Percentiles rank a stretch among this genome's conserved stretches.
Conservation (phyloP, 2,888 invertebrate genomes). For the Drosophila colorata region DNA sequence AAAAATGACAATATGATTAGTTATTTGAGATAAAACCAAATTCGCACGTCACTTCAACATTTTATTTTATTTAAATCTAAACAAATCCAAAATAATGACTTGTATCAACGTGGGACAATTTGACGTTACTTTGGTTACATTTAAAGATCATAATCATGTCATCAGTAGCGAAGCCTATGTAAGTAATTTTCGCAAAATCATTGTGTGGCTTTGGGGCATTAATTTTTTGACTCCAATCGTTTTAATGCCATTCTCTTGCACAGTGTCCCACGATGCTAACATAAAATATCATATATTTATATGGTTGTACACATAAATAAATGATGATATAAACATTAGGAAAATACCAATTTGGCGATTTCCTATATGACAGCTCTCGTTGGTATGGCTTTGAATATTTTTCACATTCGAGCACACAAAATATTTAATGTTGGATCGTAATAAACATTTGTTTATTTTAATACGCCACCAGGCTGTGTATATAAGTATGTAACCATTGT, state of each 20-base stretch:
- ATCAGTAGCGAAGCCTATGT: slow-evolving; percentile 6
- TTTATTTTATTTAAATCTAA: background rate
- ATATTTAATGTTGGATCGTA: slow-evolving; percentile 28
- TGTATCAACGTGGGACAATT: slow-evolving; percentile 6
- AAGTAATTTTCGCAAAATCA: slow-evolving; percentile 31
- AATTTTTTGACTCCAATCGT: slow-evolving; percentile 29
- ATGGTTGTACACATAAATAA: slow-evolving; percentile 33
- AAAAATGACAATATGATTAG: background rate
- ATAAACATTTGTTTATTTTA: slow-evolving; percentile 76
- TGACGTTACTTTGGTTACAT: background rate
- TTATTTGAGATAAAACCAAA: background rate
- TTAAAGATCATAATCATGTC: slow-evolving; percentile 19
- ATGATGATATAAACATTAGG: slow-evolving; percentile 70
- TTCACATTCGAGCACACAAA: slow-evolving; percentile 36
- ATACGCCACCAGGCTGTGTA: slow-evolving; percentile 69
- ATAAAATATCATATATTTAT: slow-evolving; percentile 26
- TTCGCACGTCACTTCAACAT: background rate
- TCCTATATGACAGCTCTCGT: slow-evolving; percentile 39
- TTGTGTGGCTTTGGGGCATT: slow-evolving; percentile 24
- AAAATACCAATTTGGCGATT: slow-evolving; percentile 72
- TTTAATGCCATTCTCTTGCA: slow-evolving; percentile 15
- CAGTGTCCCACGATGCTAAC: background rate
- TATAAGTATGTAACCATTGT: slow-evolving; percentile 89
- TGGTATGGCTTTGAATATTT: slow-evolving; percentile 60
- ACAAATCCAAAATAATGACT: slow-evolving; percentile 13